Evolutionary conservation across 2,797 vertebrate species (phyloP), one percentile per base, ranked within the genome.

Genomic region (Amazona ochrocephala): DNA sequence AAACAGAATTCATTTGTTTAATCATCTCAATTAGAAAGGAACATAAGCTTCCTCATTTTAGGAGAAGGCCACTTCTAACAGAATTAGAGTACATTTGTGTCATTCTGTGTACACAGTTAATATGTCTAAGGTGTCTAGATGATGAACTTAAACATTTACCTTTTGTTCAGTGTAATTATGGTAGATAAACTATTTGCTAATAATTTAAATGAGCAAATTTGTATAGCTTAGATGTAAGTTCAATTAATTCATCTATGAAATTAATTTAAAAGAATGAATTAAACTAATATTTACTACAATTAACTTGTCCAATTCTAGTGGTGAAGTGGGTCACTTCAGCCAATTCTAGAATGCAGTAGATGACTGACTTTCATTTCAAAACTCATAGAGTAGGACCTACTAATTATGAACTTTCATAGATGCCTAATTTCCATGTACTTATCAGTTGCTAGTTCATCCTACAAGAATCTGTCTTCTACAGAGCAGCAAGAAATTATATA

Each of bases 171-270:
- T 71, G 50, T 85, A 74, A 88, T 90, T 93, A 80, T n/a, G 21
- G 37, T 78, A 30, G 34, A 54, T 47, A 94, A 94, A 54, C 24
- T 9, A 65, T 70, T 91, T 4, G 12, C 27, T 64, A 91, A 83
- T 84, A 76, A 70, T 67, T 90, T 84, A 11, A 90, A 86, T 84
- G 20, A 91, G 37, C 50, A 90, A 95, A 95, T 89, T 85, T 93
- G 11, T 78, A 56, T 80, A 89, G 58, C 76, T 91, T 91, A 84
- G 24, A 41, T 72, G 8, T 68, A 78, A 88, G 27, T 88, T 95
- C 47, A 94, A 41, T 87, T 88, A 91, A 71, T 87, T 80, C 0
- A 61, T 75, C 45, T 71, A 65, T 78, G 83, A 87, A 89, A 80
- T 82, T 88, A 89, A 80, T 74, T 95, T 72, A 39, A 82, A 94